Percentiles rank a stretch among this genome's conserved stretches.
These are phyloP conservation scores for Rhyacophila brunnea DNA, from an alignment of 1,140 invertebrate species.

Conservation along the genomic window DNA sequence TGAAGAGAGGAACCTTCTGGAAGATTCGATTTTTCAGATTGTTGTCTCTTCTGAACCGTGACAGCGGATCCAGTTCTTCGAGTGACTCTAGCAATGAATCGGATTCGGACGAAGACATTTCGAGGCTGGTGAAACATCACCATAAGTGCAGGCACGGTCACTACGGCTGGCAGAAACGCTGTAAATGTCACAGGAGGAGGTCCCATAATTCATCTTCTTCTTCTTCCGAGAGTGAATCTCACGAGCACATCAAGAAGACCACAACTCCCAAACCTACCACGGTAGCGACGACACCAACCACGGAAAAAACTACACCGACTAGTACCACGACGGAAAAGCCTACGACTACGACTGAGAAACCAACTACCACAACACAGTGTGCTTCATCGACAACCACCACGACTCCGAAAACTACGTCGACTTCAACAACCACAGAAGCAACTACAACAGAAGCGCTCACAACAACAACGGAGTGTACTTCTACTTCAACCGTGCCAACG, in stretches of 20 bases:
- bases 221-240: slow-evolving; percentile 2
- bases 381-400: neutral
- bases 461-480: neutral
- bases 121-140: neutral
- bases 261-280: neutral
- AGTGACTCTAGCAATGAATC: no score
- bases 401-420: neutral
- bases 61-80: no score
- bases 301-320: slow-evolving; percentile 2
- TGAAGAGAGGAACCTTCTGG: no score
- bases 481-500: neutral
- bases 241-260: neutral
- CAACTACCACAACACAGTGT: neutral
- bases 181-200: slow-evolving; percentile 5
- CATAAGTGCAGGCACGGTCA: slow-evolving; percentile 14
- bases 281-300: neutral
- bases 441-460: neutral
- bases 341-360: neutral
- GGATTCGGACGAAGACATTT: no score
- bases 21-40: no score
- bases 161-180: slow-evolving; percentile 18
- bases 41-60: no score
- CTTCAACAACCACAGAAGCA: neutral
- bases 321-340: neutral
- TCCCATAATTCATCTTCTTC: neutral